A percentile compares a stretch with the other conserved stretches of the same genome.
Conservation (phyloP, 2,113 vertebrate species). For the Arenaria interpres region DNA sequence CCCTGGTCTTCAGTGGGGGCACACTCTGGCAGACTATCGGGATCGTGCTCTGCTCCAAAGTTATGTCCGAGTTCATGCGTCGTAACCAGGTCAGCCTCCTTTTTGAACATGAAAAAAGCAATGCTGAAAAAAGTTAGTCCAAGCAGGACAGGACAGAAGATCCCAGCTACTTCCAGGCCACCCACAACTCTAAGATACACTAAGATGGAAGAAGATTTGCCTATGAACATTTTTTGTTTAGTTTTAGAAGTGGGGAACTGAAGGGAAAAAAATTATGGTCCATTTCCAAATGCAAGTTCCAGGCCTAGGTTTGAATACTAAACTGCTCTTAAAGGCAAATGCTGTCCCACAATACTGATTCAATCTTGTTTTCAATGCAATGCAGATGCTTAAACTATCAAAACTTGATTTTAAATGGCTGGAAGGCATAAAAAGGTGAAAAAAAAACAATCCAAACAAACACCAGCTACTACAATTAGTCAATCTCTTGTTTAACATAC, state of each 20-base stretch:
- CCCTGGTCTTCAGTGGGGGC: constrained; percentile 93
- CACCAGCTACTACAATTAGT: not conserved
- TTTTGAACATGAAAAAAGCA: not conserved
- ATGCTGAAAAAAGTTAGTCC: not conserved
- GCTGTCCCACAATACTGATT: not conserved
- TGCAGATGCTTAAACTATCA: not conserved
- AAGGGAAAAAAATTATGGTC: not conserved
- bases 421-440: not conserved
- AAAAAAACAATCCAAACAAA: not conserved
- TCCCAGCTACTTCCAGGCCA: not conserved
- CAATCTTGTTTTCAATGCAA: not conserved
- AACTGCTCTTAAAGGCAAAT: not conserved
- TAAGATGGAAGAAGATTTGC: not conserved
- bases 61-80: constrained; percentile 98
- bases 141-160: not conserved
- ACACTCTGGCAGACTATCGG: constrained; percentile 86
- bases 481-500: not conserved
- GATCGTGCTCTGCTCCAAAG: constrained; percentile 97
- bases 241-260: not conserved
- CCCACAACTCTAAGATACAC: not conserved
- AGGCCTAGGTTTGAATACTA: not conserved
- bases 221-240: not conserved
- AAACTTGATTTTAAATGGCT: not conserved
- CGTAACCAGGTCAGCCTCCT: constrained; percentile 98
- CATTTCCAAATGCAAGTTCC: not conserved